Conservation (phyloP, 1,140 invertebrate species). For the Cotesia glomerata region DNA sequence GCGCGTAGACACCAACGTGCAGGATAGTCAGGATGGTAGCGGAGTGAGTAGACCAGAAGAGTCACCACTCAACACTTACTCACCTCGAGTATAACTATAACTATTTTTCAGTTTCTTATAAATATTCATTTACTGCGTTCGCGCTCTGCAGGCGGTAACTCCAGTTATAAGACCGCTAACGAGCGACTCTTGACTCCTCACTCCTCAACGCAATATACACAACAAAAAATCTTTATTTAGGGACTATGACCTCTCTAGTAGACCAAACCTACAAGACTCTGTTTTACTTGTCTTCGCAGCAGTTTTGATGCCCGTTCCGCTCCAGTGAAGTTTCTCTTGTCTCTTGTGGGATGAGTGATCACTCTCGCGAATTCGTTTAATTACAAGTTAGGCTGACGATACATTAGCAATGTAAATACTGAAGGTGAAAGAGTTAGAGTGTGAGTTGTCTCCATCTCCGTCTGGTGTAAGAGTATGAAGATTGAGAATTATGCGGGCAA, state of each 20-base stretch:
- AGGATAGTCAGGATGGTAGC: too few relatives aligned
- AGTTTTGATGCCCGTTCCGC: too few relatives aligned
- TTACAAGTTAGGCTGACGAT: constrained; percentile 60
- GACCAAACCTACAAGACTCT: too few relatives aligned
- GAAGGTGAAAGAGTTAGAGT: neutral
- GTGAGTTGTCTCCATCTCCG: neutral
- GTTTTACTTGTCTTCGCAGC: too few relatives aligned
- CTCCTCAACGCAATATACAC: too few relatives aligned
- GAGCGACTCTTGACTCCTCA: constrained; percentile 50
- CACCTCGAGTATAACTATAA: constrained; percentile 29
- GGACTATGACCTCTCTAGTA: too few relatives aligned
- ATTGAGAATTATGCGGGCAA: constrained; percentile 6
- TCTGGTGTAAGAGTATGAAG: neutral
- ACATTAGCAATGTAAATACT: constrained; percentile 63
- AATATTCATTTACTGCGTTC: constrained; percentile 61
- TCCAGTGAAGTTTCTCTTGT: too few relatives aligned
- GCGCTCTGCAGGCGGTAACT: constrained; percentile 59
- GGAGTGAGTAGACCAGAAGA: too few relatives aligned
- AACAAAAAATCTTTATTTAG: too few relatives aligned
- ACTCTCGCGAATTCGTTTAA: constrained; percentile 61
- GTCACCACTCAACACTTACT: too few relatives aligned
- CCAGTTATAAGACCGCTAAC: constrained; percentile 60
- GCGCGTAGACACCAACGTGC: too few relatives aligned
- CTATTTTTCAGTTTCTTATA: constrained; percentile 63
- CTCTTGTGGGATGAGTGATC: constrained; percentile 35